Conservation (phyloP, 2,113 vertebrate genomes). For the Oreochromis spilurus region DNA sequence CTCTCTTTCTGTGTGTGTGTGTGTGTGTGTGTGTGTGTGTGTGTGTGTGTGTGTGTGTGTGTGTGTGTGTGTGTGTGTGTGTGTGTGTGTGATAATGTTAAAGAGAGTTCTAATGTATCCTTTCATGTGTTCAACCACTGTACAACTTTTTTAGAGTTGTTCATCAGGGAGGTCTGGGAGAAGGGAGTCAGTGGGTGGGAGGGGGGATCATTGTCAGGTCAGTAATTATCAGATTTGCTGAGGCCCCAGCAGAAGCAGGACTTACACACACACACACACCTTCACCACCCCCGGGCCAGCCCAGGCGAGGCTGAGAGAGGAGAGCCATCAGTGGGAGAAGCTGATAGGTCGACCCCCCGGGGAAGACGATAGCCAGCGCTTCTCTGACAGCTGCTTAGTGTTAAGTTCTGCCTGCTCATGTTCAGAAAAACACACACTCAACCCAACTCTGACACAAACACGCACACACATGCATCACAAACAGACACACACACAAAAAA, state of each 20-base stretch:
- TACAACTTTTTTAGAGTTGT: background rate
- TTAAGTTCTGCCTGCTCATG: constrained; percentile 27
- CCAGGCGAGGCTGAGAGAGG: constrained; percentile 7
- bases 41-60: background rate
- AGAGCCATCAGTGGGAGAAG: constrained; percentile 24
- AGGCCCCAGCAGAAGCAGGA: constrained; percentile 5
- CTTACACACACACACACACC: background rate
- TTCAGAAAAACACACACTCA: constrained; percentile 11
- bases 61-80: background rate
- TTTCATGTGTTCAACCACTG: background rate
- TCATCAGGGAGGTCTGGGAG: constrained; percentile 6
- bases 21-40: background rate
- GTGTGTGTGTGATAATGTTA: background rate
- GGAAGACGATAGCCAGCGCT: constrained; percentile 50
- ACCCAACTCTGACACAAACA: background rate
- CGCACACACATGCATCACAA: background rate
- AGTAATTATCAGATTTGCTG: constrained; percentile 68
- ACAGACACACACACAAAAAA: background rate
- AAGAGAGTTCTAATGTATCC: background rate
- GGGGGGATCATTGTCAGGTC: constrained; percentile 41
- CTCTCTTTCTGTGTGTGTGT: background rate
- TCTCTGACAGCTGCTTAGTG: constrained; percentile 52
- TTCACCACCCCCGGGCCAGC: constrained; percentile 8
- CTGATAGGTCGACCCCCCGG: constrained; percentile 44
- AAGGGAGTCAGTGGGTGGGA: background rate